Evolutionary conservation across 2,797 vertebrate genomes (phyloP), one percentile per base, ranked within the genome.

Genomic region (Poeciliopsis gracilis): DNA sequence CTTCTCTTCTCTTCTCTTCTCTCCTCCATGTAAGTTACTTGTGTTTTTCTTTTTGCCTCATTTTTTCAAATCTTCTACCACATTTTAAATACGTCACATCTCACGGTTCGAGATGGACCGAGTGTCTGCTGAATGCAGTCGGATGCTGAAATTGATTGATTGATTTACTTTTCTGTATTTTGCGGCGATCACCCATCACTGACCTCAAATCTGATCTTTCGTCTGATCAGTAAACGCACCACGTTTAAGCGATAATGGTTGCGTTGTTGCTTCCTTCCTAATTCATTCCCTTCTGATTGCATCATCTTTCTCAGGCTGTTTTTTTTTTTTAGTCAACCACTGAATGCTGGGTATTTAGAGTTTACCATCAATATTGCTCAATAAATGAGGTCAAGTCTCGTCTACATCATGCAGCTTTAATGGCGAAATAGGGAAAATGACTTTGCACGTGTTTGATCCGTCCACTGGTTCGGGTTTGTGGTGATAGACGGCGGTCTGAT

Each of bases 381-480:
- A n/a, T 69, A 15, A 25, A 38, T 43, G 23, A 69, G 33, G 41
- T 18, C 38, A 28, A 20, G 28, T 41, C 61, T 53, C 47, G 15
- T 12, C 11, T 4, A 5, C 20, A 73, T 41, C 36, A 43, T 59
- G 3, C 15, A 47, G 12, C 20, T 67, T 73, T 59, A 59, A 57
- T n/a, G 72, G 70, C 43, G 45, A 66, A 80, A 77, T 30, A 70
- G 30, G 8, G 38, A 15, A 69, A 69, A 43, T 33, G 6, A 51
- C 38, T 7, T 28, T 20, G 38, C 25, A 2, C 15, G 12, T 11
- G 38, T 72, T 36, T 28, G 10, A 57, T 77, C 36, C 28, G 15
- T 49, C 5, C 13, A 18, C n/a, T 70, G 43, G 25, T 46, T 55
- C 9, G 1, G 43, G 51, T 30, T 30, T 7, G 2, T 8, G 20